Evolutionary conservation across 2,888 invertebrate genomes (phyloP).

Genomic region (Geophilus truncorum): DNA sequence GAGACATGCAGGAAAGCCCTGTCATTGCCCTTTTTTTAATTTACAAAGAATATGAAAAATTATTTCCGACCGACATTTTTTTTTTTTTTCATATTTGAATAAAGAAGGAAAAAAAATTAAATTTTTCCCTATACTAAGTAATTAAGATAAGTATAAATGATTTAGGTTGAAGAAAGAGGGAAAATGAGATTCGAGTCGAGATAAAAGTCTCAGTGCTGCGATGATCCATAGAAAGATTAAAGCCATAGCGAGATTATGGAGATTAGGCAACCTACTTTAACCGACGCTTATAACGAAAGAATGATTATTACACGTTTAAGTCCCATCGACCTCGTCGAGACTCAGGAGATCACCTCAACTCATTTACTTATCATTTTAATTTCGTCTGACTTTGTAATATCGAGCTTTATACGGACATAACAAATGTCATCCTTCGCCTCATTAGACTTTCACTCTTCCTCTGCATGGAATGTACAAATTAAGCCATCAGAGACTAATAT

Average conservation of each 20-base stretch:
- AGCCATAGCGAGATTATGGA: not conserved
- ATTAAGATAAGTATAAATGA: not conserved
- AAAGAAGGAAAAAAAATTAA: not conserved
- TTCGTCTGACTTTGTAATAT: not conserved
- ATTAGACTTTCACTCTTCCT: not conserved
- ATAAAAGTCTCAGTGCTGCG: not conserved
- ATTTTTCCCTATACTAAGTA: not conserved
- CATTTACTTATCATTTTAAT: slow-evolving; percentile 13
- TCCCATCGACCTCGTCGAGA: not conserved
- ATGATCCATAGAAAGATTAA: not conserved
- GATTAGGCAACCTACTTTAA: not conserved
- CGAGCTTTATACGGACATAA: not conserved
- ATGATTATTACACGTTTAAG: not conserved
- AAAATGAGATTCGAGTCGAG: not conserved
- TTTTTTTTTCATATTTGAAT: not conserved
- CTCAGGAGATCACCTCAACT: not conserved
- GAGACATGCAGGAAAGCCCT: too few relatives aligned
- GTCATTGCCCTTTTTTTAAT: too few relatives aligned
- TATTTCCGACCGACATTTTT: not conserved
- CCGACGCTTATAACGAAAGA: not conserved
- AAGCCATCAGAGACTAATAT: not conserved
- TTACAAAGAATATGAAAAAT: too few relatives aligned
- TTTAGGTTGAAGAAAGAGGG: not conserved
- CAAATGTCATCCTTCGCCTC: not conserved
- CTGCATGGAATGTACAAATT: slow-evolving; percentile 3